Evolutionary conservation across 2,113 vertebrate genomes (phyloP), one percentile per base, ranked within the genome.

Genomic region (Nematolebias whitei): DNA sequence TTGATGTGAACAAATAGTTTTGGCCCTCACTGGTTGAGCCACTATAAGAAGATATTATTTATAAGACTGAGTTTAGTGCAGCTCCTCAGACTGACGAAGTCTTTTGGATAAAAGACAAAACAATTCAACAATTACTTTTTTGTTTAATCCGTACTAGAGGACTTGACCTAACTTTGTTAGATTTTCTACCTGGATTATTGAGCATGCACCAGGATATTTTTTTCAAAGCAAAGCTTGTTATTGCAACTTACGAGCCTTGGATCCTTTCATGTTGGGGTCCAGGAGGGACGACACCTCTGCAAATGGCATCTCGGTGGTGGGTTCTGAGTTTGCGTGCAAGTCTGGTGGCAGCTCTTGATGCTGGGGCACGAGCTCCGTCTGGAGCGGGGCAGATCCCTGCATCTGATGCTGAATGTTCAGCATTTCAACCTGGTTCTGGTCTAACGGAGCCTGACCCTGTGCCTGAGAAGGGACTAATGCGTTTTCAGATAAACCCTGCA

Each of bases 241-340:
- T n/a, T n/a, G 16, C 11, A 6, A 87, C 89, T 87, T 79, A 85
- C 92, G 89, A 43, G 93, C 93, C 65, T 93, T 94, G 10, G 93
- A 93, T 56, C 93, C 91, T 68, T 94, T 94, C 93, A 94, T 94
- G 86, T 94, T 94, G 22, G 93, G 93, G 66, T 94, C 93, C 56
- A 94, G 87, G 44, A 94, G 87, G 0, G 93, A 94, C 0, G 91
- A 91, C 35, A 94, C 93, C 61, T 94, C 91, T 0, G 93, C 93
- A 48, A 94, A 94, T 3, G 92, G 91, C 59, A 93, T 80, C 18
- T 83, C 87, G 35, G 77, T 26, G 0, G 32, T 3, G 0, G 79
- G 48, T 11, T 71, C 64, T 6, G 65, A 22, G 41, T 65, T 69
- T 49, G 69, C 18, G 19, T 49, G 68, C 0, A 70, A 13, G 70